phyloP scores from a whole-genome alignment of 2,888 invertebrate species.

The Sphaerophoria rueppellii region DNA sequence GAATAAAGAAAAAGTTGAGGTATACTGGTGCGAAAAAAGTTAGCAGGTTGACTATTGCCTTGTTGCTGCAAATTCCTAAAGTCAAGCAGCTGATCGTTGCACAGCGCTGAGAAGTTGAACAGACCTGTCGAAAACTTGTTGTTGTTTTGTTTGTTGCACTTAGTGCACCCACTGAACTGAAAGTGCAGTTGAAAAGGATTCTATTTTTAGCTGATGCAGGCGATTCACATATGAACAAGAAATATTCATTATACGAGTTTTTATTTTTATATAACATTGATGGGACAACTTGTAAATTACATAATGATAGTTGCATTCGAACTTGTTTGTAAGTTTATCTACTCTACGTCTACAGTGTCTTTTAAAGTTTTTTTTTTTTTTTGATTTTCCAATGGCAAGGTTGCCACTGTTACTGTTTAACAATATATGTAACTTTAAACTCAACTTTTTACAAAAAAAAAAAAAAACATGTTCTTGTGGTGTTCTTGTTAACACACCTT shows the following conservation, averaged over 20 bases:
- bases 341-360: slow-evolving; percentile 5
- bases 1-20: neutral
- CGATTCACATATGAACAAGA: slow-evolving; percentile 18
- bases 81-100: slow-evolving; percentile 58
- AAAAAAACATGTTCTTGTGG: too few species aligned
- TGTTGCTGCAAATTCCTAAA: slow-evolving; percentile 8
- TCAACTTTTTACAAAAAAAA: too few species aligned
- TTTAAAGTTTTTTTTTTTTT: neutral
- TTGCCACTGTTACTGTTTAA: neutral
- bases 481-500: too few species aligned
- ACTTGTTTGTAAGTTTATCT: slow-evolving; percentile 16
- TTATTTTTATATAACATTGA: slow-evolving; percentile 65
- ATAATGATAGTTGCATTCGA: slow-evolving; percentile 58
- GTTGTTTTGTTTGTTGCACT: neutral
- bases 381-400: too few species aligned
- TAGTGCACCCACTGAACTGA: slow-evolving; percentile 39
- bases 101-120: neutral
- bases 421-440: too few species aligned
- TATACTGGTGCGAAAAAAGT: slow-evolving; percentile 40
- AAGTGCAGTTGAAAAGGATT: slow-evolving; percentile 35
- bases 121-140: slow-evolving; percentile 26
- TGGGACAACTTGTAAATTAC: slow-evolving; percentile 65
- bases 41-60: slow-evolving; percentile 7
- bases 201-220: slow-evolving; percentile 52
- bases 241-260: slow-evolving; percentile 21